Evolutionary conservation across 2,113 vertebrate species (phyloP), one percentile per base, ranked within the genome.

Genomic region (Cyanistes caeruleus): DNA sequence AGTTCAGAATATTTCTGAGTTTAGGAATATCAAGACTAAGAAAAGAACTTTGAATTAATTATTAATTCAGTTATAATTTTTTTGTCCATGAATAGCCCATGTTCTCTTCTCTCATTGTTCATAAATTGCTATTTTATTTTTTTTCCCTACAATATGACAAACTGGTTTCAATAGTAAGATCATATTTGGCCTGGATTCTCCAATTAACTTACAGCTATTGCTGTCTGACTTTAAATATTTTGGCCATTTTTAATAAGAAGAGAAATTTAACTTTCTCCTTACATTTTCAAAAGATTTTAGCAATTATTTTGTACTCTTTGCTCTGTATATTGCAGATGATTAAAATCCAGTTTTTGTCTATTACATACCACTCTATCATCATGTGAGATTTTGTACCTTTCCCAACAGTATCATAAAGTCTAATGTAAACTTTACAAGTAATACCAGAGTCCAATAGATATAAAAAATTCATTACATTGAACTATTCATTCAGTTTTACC

Each of bases 321-420:
- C 22, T 82, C 12, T 0, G 0, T 64, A 37, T 46, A 21, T 27
- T 46, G 10, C 13, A 92, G 20, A 58, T 35, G 35, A 58, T 21
- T 58, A 33, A 17, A 62, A n/a, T 27, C 15, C 35, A 21, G 15
- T 5, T 93, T 75, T 75, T 84, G 6, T 12, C 9, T 41, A 5
- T 9, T 67, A 33, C 9, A 43, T 31, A n/a, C 7, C 17, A 52
- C 18, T 41, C 12, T 35, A 19, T 28, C 11, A 27, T 4, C 8
- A 49, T 33, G 9, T 60, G 15, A 72, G 31, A 44, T 63, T 77
- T 77, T 63, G 2, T 44, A 8, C 11, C 58, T 58, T 93, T 63
- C 11, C 7, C 20, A 63, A 28, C 2, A 37, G 8, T 43, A 67
- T 31, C 8, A 31, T 41, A 58, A 80, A 6, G 9, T 51, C 48